Evolutionary conservation across 2,113 vertebrate genomes (phyloP).

Genomic region (Dolichotis patagonum): DNA sequence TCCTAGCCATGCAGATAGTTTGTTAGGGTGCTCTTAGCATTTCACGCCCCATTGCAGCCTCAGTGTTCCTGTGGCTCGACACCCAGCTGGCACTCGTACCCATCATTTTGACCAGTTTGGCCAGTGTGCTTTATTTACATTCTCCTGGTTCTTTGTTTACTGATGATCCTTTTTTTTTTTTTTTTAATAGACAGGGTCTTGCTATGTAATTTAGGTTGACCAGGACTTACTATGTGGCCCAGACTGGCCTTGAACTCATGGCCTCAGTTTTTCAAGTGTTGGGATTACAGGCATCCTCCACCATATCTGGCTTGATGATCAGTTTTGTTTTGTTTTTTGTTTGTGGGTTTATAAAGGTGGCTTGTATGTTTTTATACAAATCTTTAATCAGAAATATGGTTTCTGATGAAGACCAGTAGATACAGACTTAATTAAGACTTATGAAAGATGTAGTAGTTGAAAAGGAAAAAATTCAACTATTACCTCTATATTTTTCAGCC

Average conservation of each 20-base stretch:
- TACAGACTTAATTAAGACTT: not conserved
- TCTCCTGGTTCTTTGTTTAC: not conserved
- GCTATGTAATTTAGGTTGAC: not conserved
- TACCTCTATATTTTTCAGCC: not conserved
- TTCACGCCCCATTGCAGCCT: not conserved
- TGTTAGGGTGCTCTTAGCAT: rapidly evolving
- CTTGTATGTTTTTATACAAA: not conserved
- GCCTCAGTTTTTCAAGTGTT: not conserved
- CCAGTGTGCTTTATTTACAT: not conserved
- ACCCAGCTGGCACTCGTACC: not conserved
- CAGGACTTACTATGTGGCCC: not conserved
- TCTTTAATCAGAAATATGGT: not conserved
- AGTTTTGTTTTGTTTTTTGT: not conserved
- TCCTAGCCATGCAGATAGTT: rapidly evolving
- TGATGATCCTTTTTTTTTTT: not conserved
- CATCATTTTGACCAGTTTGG: not conserved
- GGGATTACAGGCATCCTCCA: not conserved
- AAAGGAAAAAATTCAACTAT: not conserved
- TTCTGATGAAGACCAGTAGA: not conserved
- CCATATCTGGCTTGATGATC: not conserved
- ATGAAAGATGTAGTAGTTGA: not conserved
- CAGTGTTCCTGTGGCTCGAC: not conserved
- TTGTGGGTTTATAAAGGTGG: not conserved
- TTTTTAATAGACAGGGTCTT: not conserved
- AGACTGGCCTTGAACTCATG: not conserved